Percentiles rank a stretch among this genome's conserved stretches.
phyloP scores from a whole-genome alignment of 2,113 vertebrate species.

The Oxygymnocypris stewartii region DNA sequence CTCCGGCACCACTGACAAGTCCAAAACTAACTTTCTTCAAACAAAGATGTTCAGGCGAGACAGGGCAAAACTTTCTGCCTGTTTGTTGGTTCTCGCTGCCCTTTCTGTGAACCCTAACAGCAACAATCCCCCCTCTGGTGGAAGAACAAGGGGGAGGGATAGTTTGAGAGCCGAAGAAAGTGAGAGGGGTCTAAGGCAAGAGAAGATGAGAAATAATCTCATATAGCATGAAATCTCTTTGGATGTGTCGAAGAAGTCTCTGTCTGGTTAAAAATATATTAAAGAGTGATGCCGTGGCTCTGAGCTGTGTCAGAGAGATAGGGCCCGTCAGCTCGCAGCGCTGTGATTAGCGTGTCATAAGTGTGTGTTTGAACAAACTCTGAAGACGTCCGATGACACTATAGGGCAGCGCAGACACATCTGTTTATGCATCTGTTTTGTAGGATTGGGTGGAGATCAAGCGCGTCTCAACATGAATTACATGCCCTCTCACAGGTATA shows the following conservation, averaged over 20 bases:
- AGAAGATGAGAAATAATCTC: slow-evolving; percentile 74
- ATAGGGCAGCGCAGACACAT: slow-evolving; percentile 52
- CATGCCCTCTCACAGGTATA: slow-evolving; percentile 1
- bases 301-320: slow-evolving; percentile 43
- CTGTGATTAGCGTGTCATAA: slow-evolving; percentile 57
- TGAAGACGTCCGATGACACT: slow-evolving; percentile 32
- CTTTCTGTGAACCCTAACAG: slow-evolving; percentile 69
- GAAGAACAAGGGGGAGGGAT: slow-evolving; percentile 12
- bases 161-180: slow-evolving; percentile 25
- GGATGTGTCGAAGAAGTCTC: slow-evolving; percentile 65
- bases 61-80: slow-evolving; percentile 65
- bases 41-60: slow-evolving; percentile 58
- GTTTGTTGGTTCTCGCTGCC: slow-evolving; percentile 59
- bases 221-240: slow-evolving; percentile 72
- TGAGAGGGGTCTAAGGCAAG: slow-evolving; percentile 48
- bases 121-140: slow-evolving; percentile 67
- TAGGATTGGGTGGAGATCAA: slow-evolving; percentile 14
- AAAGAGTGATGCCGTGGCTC: slow-evolving; percentile 56
- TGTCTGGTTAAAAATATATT: slow-evolving; percentile 68
- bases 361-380: background rate
- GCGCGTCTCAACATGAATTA: background rate
- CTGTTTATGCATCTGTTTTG: slow-evolving; percentile 42
- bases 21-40: slow-evolving; percentile 59
- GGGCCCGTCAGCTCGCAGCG: slow-evolving; percentile 49
- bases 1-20: background rate